Conservation (phyloP, 2,797 vertebrate species). For the Sternotherus odoratus region DNA sequence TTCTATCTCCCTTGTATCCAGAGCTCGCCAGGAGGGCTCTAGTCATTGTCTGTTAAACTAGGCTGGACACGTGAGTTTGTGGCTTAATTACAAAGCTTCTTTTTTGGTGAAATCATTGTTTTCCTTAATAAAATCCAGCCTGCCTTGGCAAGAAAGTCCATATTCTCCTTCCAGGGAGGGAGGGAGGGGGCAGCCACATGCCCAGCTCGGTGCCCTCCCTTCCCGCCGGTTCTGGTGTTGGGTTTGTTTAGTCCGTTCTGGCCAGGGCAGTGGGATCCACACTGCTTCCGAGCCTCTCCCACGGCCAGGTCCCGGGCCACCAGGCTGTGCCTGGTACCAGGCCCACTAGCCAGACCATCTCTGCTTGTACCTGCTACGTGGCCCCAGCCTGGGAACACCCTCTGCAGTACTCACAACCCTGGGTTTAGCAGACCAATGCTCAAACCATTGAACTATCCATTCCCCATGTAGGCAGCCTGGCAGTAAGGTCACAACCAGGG, state of each 20-base stretch:
- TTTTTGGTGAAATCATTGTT: neutral
- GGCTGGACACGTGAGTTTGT: neutral
- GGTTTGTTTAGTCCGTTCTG: neutral
- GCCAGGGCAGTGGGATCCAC: neutral
- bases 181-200: neutral
- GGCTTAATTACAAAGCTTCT: neutral
- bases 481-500: too few relatives aligned
- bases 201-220: neutral
- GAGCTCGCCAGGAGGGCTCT: neutral
- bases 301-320: too few relatives aligned
- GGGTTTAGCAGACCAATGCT: too few relatives aligned
- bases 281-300: too few relatives aligned
- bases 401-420: neutral
- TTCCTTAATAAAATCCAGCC: neutral
- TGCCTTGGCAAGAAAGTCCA: neutral
- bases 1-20: neutral
- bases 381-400: accelerated
- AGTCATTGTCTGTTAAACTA: neutral
- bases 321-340: too few relatives aligned
- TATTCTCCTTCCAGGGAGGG: neutral
- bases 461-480: too few relatives aligned
- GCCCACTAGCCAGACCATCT: neutral
- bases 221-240: neutral
- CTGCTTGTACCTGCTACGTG: neutral
- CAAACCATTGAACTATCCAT: too few relatives aligned